Evolutionary conservation across 1,140 invertebrate species (phyloP).

Genomic region (Ephestia elutella): DNA sequence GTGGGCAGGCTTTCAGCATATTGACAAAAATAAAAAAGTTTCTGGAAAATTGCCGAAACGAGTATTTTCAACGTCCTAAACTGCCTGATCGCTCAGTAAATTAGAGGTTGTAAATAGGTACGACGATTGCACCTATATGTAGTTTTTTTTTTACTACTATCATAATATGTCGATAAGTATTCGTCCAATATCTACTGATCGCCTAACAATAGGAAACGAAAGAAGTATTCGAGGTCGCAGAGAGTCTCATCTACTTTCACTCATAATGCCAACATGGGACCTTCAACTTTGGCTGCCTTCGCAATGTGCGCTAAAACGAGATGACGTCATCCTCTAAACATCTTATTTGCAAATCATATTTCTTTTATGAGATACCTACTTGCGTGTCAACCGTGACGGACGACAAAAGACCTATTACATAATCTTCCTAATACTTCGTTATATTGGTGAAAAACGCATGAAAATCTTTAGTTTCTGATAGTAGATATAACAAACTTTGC

Average conservation of each 20-base stretch:
- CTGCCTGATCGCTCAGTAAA: too few relatives aligned
- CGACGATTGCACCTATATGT: too few relatives aligned
- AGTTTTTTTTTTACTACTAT: too few relatives aligned
- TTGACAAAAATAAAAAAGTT: not conserved
- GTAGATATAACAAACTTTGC: too few relatives aligned
- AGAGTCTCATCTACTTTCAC: not conserved
- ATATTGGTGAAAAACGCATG: not conserved
- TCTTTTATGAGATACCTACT: too few relatives aligned
- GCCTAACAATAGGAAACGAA: not conserved
- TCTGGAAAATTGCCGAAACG: too few relatives aligned
- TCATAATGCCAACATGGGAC: not conserved
- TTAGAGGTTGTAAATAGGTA: too few relatives aligned
- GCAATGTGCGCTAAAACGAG: not conserved
- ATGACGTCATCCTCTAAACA: not conserved
- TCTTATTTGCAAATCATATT: not conserved
- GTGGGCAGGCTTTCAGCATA: too few relatives aligned
- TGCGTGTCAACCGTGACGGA: too few relatives aligned
- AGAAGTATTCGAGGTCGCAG: not conserved
- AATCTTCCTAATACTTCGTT: not conserved
- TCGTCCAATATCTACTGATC: not conserved
- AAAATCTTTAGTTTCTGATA: not conserved
- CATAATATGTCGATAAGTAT: too few relatives aligned
- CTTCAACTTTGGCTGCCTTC: slow-evolving; percentile 1
- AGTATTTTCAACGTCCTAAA: too few relatives aligned
- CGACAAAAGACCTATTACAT: too few relatives aligned